Base-by-base conservation (phyloP, 1,140 invertebrate genomes). In the Hypsibius dujardini region DNA sequence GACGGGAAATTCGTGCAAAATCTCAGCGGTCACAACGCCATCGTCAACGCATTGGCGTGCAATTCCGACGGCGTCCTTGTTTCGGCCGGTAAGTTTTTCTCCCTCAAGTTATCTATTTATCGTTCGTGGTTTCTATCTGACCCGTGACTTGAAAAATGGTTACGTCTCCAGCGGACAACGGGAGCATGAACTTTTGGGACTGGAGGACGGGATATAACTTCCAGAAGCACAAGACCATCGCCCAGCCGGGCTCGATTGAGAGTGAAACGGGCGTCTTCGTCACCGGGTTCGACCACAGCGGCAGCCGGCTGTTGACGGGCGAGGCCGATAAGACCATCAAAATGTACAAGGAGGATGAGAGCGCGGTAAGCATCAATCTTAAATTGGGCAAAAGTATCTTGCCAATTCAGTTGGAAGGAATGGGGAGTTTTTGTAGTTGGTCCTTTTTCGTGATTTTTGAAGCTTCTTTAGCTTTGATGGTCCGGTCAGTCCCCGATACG, bases 301-400 rank as follows among this genome's bases (percentile, higher is more conserved):
- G 93, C 56, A 88, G 87, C 14, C 83, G 96, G 71, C 84, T 99
- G 62, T 90, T 98, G 71, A 96, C 95, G 1, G 90, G 90, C 2
- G 96, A 99, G 81, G 94, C 95, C 2, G 96, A 99, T 80, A 99
- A 99, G 83, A 98, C 94, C 0, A 94, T 99, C 73, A 99, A 99
- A 85, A 89, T 99, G 73, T 98, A 98, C 80, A 95, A 92, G 79
- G 94, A 97, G 82, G 95, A 99, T 81, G 90, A 95, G 46, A 85
- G 87, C 70, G 95, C 95, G 14, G 86, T 87, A 80, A 82, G 82
- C 76, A 59, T 70, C 71, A 46, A 40, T 47, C 45, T 70, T 47
- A 81, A 71, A 46, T 12, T 71, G 72, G 56, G 12, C 1, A 71
- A 71, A 28, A 14, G 28, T 3, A 72, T 15, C 3, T 71, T 1